Conservation (phyloP, 2,113 vertebrate species). For the Ictalurus furcatus region DNA sequence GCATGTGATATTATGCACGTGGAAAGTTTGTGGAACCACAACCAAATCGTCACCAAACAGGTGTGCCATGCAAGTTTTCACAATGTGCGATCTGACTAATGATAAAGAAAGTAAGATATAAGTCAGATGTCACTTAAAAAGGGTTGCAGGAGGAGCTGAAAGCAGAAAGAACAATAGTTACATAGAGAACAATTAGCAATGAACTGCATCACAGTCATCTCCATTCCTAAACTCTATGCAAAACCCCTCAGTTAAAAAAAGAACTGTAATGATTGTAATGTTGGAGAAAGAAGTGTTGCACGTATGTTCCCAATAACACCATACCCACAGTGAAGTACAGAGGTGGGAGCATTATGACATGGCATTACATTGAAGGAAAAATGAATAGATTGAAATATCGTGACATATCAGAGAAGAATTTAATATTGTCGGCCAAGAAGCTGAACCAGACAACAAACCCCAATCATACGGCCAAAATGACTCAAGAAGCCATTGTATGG, state of each 20-base stretch:
- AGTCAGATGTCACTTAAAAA: neutral
- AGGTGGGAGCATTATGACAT: neutral
- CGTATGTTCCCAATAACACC: too few species aligned
- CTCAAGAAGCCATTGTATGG: neutral
- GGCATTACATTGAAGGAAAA: neutral
- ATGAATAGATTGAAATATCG: neutral
- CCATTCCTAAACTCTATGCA: too few species aligned
- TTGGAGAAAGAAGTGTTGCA: too few species aligned
- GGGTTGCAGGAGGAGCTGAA: too few species aligned
- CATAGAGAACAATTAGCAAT: too few species aligned
- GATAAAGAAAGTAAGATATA: neutral
- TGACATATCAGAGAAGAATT: neutral
- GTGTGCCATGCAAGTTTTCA: neutral
- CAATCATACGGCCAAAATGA: neutral
- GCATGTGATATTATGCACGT: neutral
- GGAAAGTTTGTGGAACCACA: neutral
- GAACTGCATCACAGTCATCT: too few species aligned
- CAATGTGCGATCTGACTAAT: neutral
- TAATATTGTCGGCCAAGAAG: neutral
- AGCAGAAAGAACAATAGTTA: too few species aligned
- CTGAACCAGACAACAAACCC: neutral
- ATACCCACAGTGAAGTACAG: neutral
- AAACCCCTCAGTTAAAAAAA: too few species aligned
- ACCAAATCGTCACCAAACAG: neutral
- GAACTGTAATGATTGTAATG: too few species aligned